A percentile compares a stretch with the other conserved stretches of the same genome.
Evolutionary conservation across 2,113 vertebrate species (phyloP).

Genomic region (Syrrhaptes paradoxus): DNA sequence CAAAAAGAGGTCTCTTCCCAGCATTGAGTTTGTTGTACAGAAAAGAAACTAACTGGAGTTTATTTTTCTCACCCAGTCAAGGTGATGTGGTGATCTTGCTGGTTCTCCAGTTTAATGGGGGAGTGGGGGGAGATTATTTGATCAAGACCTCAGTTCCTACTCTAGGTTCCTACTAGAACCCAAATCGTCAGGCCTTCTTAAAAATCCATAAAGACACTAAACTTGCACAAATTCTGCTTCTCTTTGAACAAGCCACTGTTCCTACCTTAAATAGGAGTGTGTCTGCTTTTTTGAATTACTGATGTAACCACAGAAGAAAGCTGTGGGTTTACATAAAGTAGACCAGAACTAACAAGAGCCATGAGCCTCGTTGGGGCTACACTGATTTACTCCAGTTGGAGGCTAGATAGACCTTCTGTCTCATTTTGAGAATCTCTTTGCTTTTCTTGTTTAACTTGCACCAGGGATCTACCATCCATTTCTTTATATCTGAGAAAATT

Average conservation of each 20-base stretch:
- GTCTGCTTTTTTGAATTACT: neutral
- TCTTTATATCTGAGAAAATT: neutral
- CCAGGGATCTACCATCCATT: neutral
- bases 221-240: neutral
- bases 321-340: neutral
- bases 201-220: neutral
- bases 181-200: neutral
- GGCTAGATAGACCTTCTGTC: neutral
- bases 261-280: neutral
- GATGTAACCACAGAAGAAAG: neutral
- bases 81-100: neutral
- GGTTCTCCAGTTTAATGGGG: neutral
- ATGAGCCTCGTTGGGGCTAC: neutral
- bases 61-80: neutral
- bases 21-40: neutral
- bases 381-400: neutral
- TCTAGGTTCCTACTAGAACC: neutral
- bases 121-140: neutral
- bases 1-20: neutral
- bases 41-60: neutral
- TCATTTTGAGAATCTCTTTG: neutral
- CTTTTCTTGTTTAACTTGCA: neutral
- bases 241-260: neutral
- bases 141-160: neutral
- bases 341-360: neutral